Conservation (phyloP, 2,113 vertebrate genomes). For the Paramormyrops kingsleyae region DNA sequence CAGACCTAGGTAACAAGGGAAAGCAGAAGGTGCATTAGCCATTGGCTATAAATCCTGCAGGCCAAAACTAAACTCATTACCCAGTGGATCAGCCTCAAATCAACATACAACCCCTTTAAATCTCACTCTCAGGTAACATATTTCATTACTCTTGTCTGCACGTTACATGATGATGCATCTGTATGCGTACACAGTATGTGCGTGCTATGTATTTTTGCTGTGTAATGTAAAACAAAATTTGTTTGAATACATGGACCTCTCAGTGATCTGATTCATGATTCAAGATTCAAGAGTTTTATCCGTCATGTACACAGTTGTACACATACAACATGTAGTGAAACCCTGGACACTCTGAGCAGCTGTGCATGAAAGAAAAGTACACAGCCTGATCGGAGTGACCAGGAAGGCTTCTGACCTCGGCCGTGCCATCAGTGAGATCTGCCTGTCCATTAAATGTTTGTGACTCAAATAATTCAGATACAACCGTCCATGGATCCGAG, state of each 20-base stretch:
- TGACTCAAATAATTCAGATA: not conserved
- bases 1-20: not conserved
- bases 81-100: not conserved
- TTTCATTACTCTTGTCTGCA: not conserved
- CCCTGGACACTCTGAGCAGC: too few relatives aligned
- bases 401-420: too few relatives aligned
- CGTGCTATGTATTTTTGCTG: not conserved
- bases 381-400: too few relatives aligned
- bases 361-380: too few relatives aligned
- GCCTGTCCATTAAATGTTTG: not conserved
- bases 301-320: too few relatives aligned
- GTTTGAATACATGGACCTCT: not conserved
- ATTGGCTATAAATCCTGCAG: not conserved
- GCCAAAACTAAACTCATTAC: not conserved
- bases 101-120: not conserved
- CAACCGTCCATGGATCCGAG: not conserved
- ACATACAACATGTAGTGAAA: too few relatives aligned
- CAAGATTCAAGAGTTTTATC: too few relatives aligned
- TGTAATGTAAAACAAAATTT: not conserved
- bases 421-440: not conserved
- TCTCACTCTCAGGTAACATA: not conserved
- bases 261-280: not conserved
- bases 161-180: not conserved
- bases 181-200: not conserved
- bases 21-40: not conserved